Evolutionary conservation across 2,113 vertebrate genomes (phyloP).

Genomic region (Danio rerio): DNA sequence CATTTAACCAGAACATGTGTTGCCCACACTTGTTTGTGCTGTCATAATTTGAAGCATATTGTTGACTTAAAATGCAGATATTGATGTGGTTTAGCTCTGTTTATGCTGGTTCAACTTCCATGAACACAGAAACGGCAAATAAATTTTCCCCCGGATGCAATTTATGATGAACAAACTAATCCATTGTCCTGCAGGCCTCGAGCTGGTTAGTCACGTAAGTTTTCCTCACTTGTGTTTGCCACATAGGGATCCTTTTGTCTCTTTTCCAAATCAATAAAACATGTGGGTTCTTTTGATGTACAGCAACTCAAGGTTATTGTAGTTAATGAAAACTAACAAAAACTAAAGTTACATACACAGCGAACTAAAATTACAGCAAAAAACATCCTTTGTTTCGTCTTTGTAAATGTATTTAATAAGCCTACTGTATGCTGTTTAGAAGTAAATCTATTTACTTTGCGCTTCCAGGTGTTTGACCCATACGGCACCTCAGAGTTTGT

Average conservation of each 20-base stretch:
- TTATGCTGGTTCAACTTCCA: background rate
- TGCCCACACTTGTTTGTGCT: background rate
- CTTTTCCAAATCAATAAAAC: background rate
- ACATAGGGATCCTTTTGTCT: slow-evolving; percentile 14
- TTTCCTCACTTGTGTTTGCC: background rate
- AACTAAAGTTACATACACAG: no score
- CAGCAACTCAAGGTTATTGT: background rate
- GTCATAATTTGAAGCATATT: background rate
- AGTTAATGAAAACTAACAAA: no score
- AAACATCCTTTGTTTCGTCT: no score
- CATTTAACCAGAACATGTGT: background rate
- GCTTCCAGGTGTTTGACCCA: no score
- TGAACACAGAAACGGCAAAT: background rate
- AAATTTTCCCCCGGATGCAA: background rate
- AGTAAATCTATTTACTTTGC: no score
- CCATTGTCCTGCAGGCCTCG: background rate
- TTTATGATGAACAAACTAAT: background rate
- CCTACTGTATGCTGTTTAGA: no score
- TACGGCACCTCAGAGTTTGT: no score
- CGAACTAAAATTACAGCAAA: no score
- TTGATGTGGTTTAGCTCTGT: background rate
- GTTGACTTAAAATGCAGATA: background rate
- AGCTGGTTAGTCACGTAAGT: background rate
- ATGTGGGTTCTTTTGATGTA: background rate
- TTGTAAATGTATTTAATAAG: no score